Conservation (phyloP, 2,888 invertebrate genomes). For the Tetragnatha montana region DNA sequence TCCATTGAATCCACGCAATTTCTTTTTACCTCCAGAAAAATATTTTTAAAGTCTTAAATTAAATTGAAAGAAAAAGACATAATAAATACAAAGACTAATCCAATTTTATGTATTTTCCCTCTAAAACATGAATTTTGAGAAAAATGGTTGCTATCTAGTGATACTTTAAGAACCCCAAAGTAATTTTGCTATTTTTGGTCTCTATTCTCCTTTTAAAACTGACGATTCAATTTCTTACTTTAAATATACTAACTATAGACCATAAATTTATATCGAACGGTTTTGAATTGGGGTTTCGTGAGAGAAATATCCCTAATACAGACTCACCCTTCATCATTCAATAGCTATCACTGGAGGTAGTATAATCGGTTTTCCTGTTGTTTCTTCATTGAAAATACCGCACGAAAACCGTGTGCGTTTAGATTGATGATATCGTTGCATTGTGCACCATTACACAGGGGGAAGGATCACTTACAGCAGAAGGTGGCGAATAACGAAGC, state of each 20-base stretch:
- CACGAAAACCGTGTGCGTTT: conserved; percentile 35
- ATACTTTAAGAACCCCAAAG: too few relatives aligned
- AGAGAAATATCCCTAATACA: not conserved
- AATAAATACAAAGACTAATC: too few relatives aligned
- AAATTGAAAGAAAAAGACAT: too few relatives aligned
- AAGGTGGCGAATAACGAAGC: not conserved
- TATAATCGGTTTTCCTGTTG: not conserved
- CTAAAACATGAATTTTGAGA: too few relatives aligned
- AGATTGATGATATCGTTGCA: conserved; percentile 49
- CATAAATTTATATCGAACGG: not conserved
- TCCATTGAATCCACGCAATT: too few relatives aligned
- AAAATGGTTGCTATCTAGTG: too few relatives aligned
- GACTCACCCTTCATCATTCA: not conserved
- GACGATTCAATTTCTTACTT: not conserved
- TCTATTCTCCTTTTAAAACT: too few relatives aligned
- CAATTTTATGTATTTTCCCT: too few relatives aligned
- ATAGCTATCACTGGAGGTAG: not conserved
- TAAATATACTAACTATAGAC: not conserved
- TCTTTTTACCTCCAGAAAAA: too few relatives aligned
- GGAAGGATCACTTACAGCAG: conserved; percentile 4
- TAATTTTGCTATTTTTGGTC: too few relatives aligned
- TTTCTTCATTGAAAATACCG: not conserved
- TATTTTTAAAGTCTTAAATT: too few relatives aligned
- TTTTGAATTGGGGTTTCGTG: not conserved
- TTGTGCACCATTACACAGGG: conserved; percentile 28